Evolutionary conservation across 2,888 invertebrate species (phyloP).

Genomic region (Cacoxenus indagator): DNA sequence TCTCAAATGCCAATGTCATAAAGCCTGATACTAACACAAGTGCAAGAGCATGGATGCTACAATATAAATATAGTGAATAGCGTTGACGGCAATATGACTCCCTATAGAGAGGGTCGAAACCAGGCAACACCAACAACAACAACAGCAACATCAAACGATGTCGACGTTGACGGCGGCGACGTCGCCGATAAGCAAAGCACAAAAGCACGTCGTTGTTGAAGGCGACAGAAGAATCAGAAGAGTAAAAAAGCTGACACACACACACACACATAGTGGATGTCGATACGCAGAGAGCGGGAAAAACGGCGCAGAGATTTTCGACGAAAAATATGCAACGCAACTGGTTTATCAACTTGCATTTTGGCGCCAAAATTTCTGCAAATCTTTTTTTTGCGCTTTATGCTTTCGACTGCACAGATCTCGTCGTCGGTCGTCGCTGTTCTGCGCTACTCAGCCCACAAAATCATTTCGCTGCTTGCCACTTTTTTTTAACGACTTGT

Average conservation of each 20-base stretch:
- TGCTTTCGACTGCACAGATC: no score
- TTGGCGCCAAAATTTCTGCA: constrained; percentile 68
- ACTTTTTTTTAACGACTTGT: neutral
- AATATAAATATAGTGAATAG: constrained; percentile 3
- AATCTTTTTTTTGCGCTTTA: constrained; percentile 47
- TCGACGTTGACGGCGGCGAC: constrained; percentile 19
- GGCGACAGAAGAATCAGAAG: constrained; percentile 6
- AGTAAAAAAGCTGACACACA: constrained; percentile 16
- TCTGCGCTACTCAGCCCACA: constrained; percentile 39
- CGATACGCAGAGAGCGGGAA: constrained; percentile 22
- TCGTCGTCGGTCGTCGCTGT: no score
- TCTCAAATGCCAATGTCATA: neutral
- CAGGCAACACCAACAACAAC: constrained; percentile 35
- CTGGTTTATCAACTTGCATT: constrained; percentile 65
- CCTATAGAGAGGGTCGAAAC: constrained; percentile 50
- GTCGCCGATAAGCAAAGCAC: constrained; percentile 49
- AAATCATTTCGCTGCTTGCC: neutral
- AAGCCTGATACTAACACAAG: constrained; percentile 5
- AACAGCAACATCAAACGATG: neutral
- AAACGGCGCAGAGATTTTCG: constrained; percentile 53
- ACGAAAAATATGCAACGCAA: constrained; percentile 56
- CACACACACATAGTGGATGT: constrained; percentile 24
- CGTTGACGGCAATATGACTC: constrained; percentile 23
- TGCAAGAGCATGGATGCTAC: constrained; percentile 23
- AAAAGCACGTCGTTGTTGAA: constrained; percentile 6